Percentiles rank a stretch among this genome's conserved stretches.
These are phyloP conservation scores for Rhamnusium bicolor DNA, from an alignment of 2,888 invertebrate genomes.

Conservation along the genomic window DNA sequence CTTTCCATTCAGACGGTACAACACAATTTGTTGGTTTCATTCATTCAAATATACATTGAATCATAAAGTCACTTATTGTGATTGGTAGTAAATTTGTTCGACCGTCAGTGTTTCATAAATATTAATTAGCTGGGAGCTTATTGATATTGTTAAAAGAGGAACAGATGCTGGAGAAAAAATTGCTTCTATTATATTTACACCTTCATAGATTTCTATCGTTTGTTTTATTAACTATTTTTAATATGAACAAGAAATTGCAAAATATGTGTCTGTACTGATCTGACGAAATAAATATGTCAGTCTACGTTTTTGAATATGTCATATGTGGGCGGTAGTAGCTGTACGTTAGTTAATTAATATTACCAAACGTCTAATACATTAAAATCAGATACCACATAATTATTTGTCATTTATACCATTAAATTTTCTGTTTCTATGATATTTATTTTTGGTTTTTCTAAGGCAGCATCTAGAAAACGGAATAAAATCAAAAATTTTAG, in stretches of 20 bases:
- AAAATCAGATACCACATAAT: not conserved
- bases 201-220: constrained; percentile 11
- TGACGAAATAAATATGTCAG: not conserved
- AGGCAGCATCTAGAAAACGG: too few relatives aligned
- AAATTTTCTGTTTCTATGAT: too few relatives aligned
- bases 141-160: not conserved
- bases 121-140: constrained; percentile 21
- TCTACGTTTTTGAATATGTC: not conserved
- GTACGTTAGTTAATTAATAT: not conserved
- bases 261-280: not conserved
- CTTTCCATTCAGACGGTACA: constrained; percentile 31
- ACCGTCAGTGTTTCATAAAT: constrained; percentile 16
- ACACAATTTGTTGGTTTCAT: constrained; percentile 32
- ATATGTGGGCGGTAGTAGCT: not conserved
- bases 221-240: not conserved
- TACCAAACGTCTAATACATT: not conserved
- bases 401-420: too few relatives aligned
- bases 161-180: constrained; percentile 14
- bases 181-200: not conserved
- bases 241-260: not conserved
- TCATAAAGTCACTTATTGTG: constrained; percentile 33
- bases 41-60: constrained; percentile 31
- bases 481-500: too few relatives aligned
- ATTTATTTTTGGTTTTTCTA: too few relatives aligned
- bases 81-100: constrained; percentile 26